phyloP scores from a whole-genome alignment of 2,888 invertebrate species.

The Urechis unicinctus region DNA sequence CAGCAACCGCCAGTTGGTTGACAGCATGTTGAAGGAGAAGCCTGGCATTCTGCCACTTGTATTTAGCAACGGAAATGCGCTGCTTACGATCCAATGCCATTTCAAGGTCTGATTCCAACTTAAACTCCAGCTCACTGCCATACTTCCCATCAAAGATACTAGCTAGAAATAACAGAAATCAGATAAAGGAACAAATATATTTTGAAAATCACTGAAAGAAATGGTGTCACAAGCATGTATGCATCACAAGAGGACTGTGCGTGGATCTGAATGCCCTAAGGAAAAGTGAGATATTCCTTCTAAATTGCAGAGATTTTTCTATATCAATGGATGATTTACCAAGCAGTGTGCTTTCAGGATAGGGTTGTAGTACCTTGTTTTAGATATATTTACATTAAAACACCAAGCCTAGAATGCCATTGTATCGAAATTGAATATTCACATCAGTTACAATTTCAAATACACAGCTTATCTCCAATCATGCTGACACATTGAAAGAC shows the following conservation, averaged over 20 bases:
- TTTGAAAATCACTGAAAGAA: neutral
- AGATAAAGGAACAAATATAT: too few relatives aligned
- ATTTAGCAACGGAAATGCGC: constrained; percentile 53
- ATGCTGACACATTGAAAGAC: too few relatives aligned
- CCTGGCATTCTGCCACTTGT: constrained; percentile 53
- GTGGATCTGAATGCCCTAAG: neutral
- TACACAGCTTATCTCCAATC: too few relatives aligned
- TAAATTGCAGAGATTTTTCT: too few relatives aligned
- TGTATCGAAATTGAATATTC: too few relatives aligned
- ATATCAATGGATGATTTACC: too few relatives aligned
- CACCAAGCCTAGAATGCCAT: too few relatives aligned
- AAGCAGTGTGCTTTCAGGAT: too few relatives aligned
- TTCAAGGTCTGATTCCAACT: constrained; percentile 54
- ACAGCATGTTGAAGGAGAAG: constrained; percentile 54
- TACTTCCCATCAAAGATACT: constrained; percentile 55
- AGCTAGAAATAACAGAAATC: constrained; percentile 34
- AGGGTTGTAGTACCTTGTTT: too few relatives aligned
- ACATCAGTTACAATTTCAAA: too few relatives aligned
- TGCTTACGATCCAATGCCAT: constrained; percentile 52
- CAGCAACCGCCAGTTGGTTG: constrained; percentile 52
- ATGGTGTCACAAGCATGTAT: neutral
- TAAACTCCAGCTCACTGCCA: constrained; percentile 54
- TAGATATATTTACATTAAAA: too few relatives aligned
- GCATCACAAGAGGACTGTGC: neutral
- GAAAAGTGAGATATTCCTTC: too few relatives aligned